Conservation (phyloP, 2,113 vertebrate species). For the Mohoua ochrocephala region DNA sequence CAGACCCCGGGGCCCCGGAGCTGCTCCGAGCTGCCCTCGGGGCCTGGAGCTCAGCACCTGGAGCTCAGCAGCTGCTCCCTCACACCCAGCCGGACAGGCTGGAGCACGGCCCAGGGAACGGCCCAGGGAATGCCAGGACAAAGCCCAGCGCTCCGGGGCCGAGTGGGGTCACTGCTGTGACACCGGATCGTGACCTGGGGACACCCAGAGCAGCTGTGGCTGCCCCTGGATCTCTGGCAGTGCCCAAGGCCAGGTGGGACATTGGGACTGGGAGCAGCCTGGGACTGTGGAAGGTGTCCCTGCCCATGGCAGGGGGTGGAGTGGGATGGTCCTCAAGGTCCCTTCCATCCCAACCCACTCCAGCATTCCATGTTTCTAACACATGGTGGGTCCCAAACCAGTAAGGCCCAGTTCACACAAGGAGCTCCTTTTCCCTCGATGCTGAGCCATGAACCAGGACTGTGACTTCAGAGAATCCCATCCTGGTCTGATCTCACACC, state of each 20-base stretch:
- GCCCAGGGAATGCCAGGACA: not conserved
- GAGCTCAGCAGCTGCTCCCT: too few relatives aligned
- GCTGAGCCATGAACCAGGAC: not conserved
- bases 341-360: not conserved
- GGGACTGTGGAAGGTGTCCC: not conserved
- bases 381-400: accelerated
- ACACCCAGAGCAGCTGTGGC: not conserved
- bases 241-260: not conserved
- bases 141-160: accelerated
- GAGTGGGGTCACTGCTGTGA: accelerated
- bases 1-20: not conserved
- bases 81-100: accelerated
- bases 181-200: accelerated
- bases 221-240: not conserved
- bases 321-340: too few relatives aligned
- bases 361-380: not conserved
- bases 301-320: not conserved
- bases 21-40: accelerated
- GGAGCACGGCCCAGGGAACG: too few relatives aligned
- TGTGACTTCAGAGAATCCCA: not conserved
- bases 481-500: not conserved
- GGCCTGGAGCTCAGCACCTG: not conserved
- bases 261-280: not conserved
- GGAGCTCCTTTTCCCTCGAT: not conserved
- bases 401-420: too few relatives aligned